Conservation (phyloP, 2,888 invertebrate genomes). For the Ennomos fuscantarius region DNA sequence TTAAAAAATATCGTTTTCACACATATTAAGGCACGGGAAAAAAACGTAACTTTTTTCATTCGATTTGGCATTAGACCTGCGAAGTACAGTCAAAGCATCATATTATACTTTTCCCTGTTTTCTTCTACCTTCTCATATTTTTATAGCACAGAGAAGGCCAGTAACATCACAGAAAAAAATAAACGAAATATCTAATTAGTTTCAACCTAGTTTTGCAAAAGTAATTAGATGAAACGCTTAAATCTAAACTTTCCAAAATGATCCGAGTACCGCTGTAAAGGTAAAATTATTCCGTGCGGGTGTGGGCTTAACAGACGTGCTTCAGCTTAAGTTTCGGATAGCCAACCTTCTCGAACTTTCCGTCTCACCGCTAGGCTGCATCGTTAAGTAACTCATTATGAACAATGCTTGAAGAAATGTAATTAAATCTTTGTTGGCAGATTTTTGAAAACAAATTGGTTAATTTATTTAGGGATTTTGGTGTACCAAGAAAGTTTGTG, state of each 20-base stretch:
- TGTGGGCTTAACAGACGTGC: slow-evolving; percentile 11
- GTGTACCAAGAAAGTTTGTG: too few species aligned
- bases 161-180: not conserved
- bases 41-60: too few species aligned
- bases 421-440: not conserved
- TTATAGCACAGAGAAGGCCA: too few species aligned
- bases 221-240: slow-evolving; percentile 8
- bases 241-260: slow-evolving; percentile 7
- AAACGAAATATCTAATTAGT: not conserved
- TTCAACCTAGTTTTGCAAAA: slow-evolving; percentile 2
- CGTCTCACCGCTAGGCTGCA: not conserved
- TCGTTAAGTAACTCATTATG: slow-evolving; percentile 8
- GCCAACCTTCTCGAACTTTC: slow-evolving; percentile 7
- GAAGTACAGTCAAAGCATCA: too few species aligned
- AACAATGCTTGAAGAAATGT: not conserved
- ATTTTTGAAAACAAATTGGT: not conserved
- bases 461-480: too few species aligned
- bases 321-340: slow-evolving; percentile 2
- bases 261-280: slow-evolving; percentile 3
- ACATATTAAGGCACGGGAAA: too few species aligned
- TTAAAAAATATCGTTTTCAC: too few species aligned
- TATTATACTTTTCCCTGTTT: too few species aligned
- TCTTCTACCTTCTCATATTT: too few species aligned
- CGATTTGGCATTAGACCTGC: too few species aligned
- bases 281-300: slow-evolving; percentile 20